These are phyloP conservation scores for Chloroclysta siterata DNA, from an alignment of 2,888 invertebrate genomes.

Conservation along the genomic window DNA sequence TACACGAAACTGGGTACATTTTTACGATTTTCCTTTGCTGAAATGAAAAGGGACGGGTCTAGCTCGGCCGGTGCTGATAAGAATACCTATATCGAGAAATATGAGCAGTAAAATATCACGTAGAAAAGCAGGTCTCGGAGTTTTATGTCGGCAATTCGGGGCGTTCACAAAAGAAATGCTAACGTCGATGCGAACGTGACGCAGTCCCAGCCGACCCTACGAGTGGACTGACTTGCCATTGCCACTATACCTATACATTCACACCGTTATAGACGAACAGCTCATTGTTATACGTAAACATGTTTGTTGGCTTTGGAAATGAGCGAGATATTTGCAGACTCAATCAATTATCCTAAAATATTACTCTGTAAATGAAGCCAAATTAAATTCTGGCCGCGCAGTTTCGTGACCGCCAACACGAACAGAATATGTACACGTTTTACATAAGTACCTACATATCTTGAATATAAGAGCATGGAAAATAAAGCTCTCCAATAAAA, in stretches of 20 bases:
- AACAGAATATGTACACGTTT: constrained; percentile 34
- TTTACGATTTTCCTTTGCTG: constrained; percentile 73
- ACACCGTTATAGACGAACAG: constrained; percentile 16
- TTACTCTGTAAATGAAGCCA: constrained; percentile 31
- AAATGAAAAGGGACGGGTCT: constrained; percentile 64
- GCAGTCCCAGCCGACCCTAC: constrained; percentile 50
- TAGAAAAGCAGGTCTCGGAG: constrained; percentile 76
- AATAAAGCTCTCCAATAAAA: constrained; percentile 64
- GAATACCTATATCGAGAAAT: constrained; percentile 69
- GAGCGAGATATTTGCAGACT: constrained; percentile 37
- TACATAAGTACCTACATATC: constrained; percentile 33
- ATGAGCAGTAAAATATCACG: constrained; percentile 78
- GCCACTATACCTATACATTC: constrained; percentile 29
- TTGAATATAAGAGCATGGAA: constrained; percentile 48
- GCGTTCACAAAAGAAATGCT: constrained; percentile 82
- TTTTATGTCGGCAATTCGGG: constrained; percentile 83
- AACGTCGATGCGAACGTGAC: constrained; percentile 72
- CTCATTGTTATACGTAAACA: constrained; percentile 34
- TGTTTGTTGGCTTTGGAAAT: constrained; percentile 32
- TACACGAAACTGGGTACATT: constrained; percentile 60
- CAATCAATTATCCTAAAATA: constrained; percentile 38
- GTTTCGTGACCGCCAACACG: constrained; percentile 35
- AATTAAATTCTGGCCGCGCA: constrained; percentile 32
- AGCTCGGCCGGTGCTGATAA: constrained; percentile 66
- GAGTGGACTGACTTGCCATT: constrained; percentile 23